phyloP scores from a whole-genome alignment of 2,113 vertebrate genomes.

The rat (Rattus norvegicus) region GRCr8 NC_086024.1:136443001-136443500 shows the following conservation, averaged over 20 bases:
- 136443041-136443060: not conserved
- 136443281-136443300: not conserved
- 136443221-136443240: not conserved
- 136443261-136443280: not conserved
- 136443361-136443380: not conserved
- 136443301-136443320: not conserved
- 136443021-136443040: conserved; percentile 40
- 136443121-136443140: not conserved
- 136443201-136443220: not conserved
- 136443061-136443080: not conserved
- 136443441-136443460: not conserved
- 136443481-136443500: not conserved
- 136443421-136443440: not conserved
- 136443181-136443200: too few relatives aligned
- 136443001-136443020: not conserved
- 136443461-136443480: not conserved
- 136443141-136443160: not conserved
- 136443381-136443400: not conserved
- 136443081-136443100: not conserved
- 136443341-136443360: not conserved
- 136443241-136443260: not conserved
- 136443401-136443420: not conserved
- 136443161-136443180: not conserved
- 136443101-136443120: not conserved
- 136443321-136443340: not conserved